These are phyloP conservation scores for Clunio marinus DNA, from an alignment of 2,888 invertebrate genomes.

Conservation along the genomic window DNA sequence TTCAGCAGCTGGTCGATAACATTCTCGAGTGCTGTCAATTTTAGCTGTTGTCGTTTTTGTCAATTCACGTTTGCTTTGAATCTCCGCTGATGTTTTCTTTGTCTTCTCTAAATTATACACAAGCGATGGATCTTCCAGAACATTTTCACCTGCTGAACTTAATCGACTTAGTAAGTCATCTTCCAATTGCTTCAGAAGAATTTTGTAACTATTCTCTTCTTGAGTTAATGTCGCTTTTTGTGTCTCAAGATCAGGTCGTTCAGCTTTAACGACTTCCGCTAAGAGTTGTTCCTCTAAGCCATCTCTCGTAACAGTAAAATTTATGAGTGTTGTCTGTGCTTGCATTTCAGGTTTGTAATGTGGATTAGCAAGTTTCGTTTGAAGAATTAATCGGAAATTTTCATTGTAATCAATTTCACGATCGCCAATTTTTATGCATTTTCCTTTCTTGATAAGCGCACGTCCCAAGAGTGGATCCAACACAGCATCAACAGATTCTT, in stretches of 20 bases:
- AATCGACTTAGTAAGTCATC: conserved; percentile 82
- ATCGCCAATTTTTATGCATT: conserved; percentile 79
- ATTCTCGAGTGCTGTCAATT: conserved; percentile 87
- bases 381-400: conserved; percentile 76
- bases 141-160: conserved; percentile 87
- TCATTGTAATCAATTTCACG: conserved; percentile 86
- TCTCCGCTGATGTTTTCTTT: conserved; percentile 87
- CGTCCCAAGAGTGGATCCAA: conserved; percentile 83
- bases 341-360: conserved; percentile 97
- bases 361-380: conserved; percentile 91
- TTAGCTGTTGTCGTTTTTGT: conserved; percentile 79
- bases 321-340: conserved; percentile 91
- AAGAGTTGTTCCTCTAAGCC: conserved; percentile 86
- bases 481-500: conserved; percentile 84
- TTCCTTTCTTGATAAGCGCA: conserved; percentile 83
- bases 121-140: conserved; percentile 82
- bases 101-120: conserved; percentile 91
- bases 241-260: conserved; percentile 84
- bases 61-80: conserved; percentile 79
- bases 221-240: conserved; percentile 79
- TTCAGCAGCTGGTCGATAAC: conserved; percentile 78
- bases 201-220: conserved; percentile 92
- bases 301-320: conserved; percentile 91
- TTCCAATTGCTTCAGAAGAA: conserved; percentile 84
- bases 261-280: conserved; percentile 89